These are phyloP conservation scores for Sphaeridia pumilis DNA, from an alignment of 2,888 invertebrate genomes.

Conservation along the genomic window DNA sequence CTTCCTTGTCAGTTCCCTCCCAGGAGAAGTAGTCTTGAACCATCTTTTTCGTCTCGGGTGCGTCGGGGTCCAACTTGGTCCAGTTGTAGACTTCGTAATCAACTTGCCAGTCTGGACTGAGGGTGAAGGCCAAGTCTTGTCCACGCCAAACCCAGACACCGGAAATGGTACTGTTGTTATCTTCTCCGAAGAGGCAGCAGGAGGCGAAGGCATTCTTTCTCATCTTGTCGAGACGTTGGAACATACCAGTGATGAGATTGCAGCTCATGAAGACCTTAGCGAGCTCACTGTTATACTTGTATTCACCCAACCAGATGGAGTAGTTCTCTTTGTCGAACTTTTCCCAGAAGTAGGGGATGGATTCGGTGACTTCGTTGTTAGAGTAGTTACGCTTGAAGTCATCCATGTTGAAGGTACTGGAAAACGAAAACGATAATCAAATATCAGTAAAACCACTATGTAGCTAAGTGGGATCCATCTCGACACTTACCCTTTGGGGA, in stretches of 20 bases:
- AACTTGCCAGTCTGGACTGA: conserved; percentile 85
- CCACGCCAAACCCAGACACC: conserved; percentile 99
- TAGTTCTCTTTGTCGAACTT: conserved; percentile 93
- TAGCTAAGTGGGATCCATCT: no score
- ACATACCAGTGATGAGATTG: conserved; percentile 96
- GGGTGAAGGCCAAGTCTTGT: conserved; percentile 79
- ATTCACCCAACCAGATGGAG: conserved; percentile 95
- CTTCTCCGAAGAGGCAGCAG: conserved; percentile 80
- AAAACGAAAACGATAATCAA: conserved; percentile 37
- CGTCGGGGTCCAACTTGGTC: conserved; percentile 77
- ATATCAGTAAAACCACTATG: no score
- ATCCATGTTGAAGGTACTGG: conserved; percentile 81
- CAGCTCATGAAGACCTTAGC: conserved; percentile 94
- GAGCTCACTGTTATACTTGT: conserved; percentile 88
- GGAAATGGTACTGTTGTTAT: conserved; percentile 83
- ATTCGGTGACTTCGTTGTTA: conserved; percentile 84
- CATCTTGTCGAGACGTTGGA: conserved; percentile 95
- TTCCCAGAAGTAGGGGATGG: conserved; percentile 96
- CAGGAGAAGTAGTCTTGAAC: conserved; percentile 84
- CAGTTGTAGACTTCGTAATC: conserved; percentile 95
- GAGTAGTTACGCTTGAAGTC: conserved; percentile 96
- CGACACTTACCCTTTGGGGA: conserved; percentile 76
- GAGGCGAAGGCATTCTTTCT: conserved; percentile 93
- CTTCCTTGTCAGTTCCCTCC: conserved; percentile 72
- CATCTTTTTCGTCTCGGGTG: conserved; percentile 68